Percentiles rank a stretch among this genome's conserved stretches.
phyloP scores from a whole-genome alignment of 2,797 vertebrate genomes.

The Gymnodraco acuticeps region DNA sequence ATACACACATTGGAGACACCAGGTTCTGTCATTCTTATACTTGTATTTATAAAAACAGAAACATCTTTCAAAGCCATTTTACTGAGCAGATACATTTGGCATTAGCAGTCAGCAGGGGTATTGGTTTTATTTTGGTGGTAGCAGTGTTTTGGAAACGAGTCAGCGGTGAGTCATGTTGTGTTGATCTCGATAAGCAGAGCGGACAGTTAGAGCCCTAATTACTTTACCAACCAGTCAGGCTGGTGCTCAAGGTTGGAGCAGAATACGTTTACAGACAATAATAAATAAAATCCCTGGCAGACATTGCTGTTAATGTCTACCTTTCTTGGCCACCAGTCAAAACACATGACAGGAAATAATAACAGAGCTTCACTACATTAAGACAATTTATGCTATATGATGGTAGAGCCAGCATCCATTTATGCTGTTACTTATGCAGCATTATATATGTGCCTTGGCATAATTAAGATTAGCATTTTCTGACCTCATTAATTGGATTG shows the following conservation, averaged over 20 bases:
- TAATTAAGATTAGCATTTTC: not conserved
- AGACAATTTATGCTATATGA: not conserved
- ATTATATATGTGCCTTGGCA: constrained; percentile 9
- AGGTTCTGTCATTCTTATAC: not conserved
- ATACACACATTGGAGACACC: not conserved
- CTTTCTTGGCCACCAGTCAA: constrained; percentile 11
- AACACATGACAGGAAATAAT: not conserved
- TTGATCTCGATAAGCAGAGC: constrained; percentile 55
- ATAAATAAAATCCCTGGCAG: constrained; percentile 40
- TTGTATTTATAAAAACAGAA: constrained; percentile 11
- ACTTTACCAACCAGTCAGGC: constrained; percentile 38
- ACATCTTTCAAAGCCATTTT: constrained; percentile 1
- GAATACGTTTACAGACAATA: constrained; percentile 38
- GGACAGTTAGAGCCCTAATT: constrained; percentile 46
- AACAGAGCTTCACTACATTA: constrained; percentile 10
- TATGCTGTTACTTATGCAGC: constrained; percentile 1
- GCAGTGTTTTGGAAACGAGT: constrained; percentile 42
- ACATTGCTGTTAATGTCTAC: constrained; percentile 13
- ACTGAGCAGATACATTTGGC: constrained; percentile 20
- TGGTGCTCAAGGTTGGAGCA: constrained; percentile 23
- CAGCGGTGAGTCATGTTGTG: constrained; percentile 62
- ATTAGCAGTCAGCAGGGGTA: constrained; percentile 6
- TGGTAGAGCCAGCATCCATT: constrained; percentile 4
- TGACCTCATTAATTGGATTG: constrained; percentile 1
- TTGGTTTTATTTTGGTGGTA: constrained; percentile 38